Evolutionary conservation across 2,113 vertebrate species (phyloP), one percentile per base, ranked within the genome.

Genomic region (Xyliphius kryptos): DNA sequence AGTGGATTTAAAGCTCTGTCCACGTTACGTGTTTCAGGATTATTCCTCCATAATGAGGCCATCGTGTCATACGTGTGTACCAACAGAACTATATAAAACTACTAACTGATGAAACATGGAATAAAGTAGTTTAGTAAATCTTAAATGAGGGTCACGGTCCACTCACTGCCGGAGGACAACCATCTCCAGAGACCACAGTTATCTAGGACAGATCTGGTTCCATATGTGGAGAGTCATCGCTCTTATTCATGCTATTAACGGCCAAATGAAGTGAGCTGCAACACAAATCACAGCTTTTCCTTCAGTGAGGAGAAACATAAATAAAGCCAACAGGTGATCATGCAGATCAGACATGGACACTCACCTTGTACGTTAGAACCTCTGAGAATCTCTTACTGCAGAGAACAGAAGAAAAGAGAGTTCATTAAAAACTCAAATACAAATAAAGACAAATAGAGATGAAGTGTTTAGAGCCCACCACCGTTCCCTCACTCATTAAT

Each of bases 361-460:
- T 48, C 91, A 99, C 96, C 95, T 97, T 97, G 72, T 88, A 90
- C n/a, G 89, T 91, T 76, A 99, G 81, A 38, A 86, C 75, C 67
- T 90, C 85, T 71, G 85, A 88, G 80, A 99, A 98, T 37, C 66
- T 86, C 76, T 82, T 77, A 82, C 96, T 99, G 87, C 20, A 48
- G 26, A 56, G 48, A 19, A 21, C 17, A 32, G 56, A 53, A 17
- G 19, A 43, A 21, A 44, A 20, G 11, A 44, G 40, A 40, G 53
- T 46, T 46, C 46, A 36, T 53, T 6, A 67, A 26, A 32, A 19
- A 7, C 6, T 21, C 37, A 19, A 37, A 20, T 46, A 32, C 10
- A 56, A 37, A 65, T 5, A 5, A 32, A 32, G 4, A 1, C 26
- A 32, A 32, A 32, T 32, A 32, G 4, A 6, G 26, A 32, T 32